Evolutionary conservation across 30 jellyfish, hydroid and myxozoan species (phyloP).

Genomic region (Clytia hemisphaerica): DNA sequence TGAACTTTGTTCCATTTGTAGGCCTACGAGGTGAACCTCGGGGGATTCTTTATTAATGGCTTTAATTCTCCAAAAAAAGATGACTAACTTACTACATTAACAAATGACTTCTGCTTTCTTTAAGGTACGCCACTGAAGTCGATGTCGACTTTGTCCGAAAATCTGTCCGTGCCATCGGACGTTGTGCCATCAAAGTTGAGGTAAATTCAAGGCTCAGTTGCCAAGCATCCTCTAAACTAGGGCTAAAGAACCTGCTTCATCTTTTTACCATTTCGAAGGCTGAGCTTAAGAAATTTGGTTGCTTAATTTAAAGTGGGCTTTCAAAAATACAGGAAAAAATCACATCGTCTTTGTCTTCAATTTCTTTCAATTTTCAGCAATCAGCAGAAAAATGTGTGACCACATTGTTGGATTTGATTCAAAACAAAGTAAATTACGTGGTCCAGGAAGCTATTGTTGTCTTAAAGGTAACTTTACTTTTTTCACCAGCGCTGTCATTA

Average conservation of each 20-base stretch:
- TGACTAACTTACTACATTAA: not conserved
- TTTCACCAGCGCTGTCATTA: too few species aligned
- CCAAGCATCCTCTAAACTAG: too few species aligned
- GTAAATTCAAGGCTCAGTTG: too few species aligned
- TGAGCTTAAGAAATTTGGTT: not conserved
- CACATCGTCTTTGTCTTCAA: not conserved
- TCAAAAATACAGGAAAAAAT: not conserved
- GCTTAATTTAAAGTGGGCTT: not conserved
- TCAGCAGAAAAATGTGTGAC: slow-evolving; percentile 99
- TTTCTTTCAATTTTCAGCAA: slow-evolving; percentile 47
- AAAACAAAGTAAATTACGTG: slow-evolving; percentile 91
- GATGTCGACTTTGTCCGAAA: slow-evolving; percentile 97
- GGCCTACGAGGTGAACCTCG: too few species aligned
- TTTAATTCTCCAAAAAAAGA: too few species aligned
- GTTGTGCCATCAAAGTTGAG: slow-evolving; percentile 99
- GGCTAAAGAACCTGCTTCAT: too few species aligned
- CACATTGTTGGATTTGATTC: slow-evolving; percentile 82
- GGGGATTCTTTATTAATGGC: too few species aligned
- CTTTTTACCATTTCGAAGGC: not conserved
- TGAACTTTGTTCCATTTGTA: too few species aligned
- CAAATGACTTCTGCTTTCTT: not conserved
- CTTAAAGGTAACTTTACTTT: slow-evolving; percentile 49
- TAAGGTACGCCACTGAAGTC: slow-evolving; percentile 94
- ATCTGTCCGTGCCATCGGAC: slow-evolving; percentile 94
- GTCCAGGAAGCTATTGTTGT: slow-evolving; percentile 98